phyloP scores from a whole-genome alignment of 1,140 invertebrate species.

The Orussus abietinus region DNA sequence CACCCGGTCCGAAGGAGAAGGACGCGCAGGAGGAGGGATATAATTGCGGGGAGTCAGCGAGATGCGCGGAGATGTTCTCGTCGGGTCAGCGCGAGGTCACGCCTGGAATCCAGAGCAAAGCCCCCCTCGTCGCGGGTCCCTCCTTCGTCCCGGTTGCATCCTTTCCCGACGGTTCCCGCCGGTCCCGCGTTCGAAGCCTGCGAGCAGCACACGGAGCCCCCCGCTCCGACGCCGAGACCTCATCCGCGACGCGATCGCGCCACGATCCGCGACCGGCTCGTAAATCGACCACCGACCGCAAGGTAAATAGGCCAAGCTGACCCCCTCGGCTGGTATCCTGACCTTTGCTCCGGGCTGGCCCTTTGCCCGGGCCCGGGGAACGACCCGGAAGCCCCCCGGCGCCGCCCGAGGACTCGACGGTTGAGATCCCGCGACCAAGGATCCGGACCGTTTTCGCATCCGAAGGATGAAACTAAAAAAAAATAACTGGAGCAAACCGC shows the following conservation, averaged over 20 bases:
- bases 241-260: conserved; percentile 36
- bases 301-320: conserved; percentile 22
- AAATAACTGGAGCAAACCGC: too few species aligned
- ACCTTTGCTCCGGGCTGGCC: too few species aligned
- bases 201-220: conserved; percentile 9
- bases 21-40: conserved; percentile 24
- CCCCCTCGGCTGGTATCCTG: too few species aligned
- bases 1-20: conserved; percentile 1
- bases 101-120: conserved; percentile 55
- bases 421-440: too few species aligned
- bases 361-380: too few species aligned
- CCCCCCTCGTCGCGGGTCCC: conserved; percentile 34
- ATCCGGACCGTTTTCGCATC: too few species aligned
- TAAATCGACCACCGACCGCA: conserved; percentile 16
- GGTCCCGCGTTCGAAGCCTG: conserved; percentile 20
- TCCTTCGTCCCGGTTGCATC: conserved; percentile 10
- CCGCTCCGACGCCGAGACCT: conserved; percentile 27
- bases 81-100: conserved; percentile 50
- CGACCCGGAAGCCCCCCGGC: too few species aligned
- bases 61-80: conserved; percentile 50
- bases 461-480: too few species aligned
- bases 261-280: conserved; percentile 26
- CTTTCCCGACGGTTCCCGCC: conserved; percentile 16
- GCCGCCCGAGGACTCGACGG: too few species aligned
- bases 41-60: conserved; percentile 39